Percentiles rank a stretch among this genome's conserved stretches.
phyloP scores from a whole-genome alignment of 64 coral and sea anemone genomes.

The Pachyseris speciosa region DNA sequence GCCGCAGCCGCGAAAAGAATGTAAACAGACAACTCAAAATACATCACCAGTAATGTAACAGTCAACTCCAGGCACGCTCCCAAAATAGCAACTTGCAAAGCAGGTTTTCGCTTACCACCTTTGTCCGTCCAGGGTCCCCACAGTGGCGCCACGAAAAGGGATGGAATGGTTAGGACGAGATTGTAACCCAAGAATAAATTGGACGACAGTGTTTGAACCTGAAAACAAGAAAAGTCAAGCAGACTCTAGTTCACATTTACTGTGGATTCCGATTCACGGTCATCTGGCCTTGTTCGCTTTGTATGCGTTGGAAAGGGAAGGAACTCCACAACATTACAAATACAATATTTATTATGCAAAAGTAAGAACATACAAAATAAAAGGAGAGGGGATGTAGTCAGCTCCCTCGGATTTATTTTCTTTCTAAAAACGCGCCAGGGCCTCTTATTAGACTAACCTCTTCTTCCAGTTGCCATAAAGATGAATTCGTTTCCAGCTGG shows the following conservation, averaged over 20 bases:
- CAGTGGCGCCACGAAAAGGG: slow-evolving; percentile 34
- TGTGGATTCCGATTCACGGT: slow-evolving; percentile 62
- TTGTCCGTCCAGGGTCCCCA: slow-evolving; percentile 59
- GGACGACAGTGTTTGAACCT: slow-evolving; percentile 74
- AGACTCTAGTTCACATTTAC: slow-evolving; percentile 49
- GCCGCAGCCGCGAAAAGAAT: slow-evolving; percentile 11
- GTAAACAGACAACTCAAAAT: slow-evolving; percentile 28
- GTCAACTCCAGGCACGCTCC: not conserved
- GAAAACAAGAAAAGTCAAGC: not conserved
- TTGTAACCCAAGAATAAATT: slow-evolving; percentile 41
- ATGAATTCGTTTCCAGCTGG: slow-evolving; percentile 9
- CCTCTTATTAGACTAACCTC: not conserved
- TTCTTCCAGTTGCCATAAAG: slow-evolving; percentile 15
- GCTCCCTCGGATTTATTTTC: too few relatives aligned
- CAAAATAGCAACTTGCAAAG: slow-evolving; percentile 1
- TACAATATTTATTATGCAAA: too few relatives aligned
- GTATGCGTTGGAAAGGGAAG: slow-evolving; percentile 41
- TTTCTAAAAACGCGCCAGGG: not conserved
- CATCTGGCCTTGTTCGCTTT: slow-evolving; percentile 45
- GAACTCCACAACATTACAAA: too few relatives aligned
- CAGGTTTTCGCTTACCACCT: slow-evolving; percentile 1
- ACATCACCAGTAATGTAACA: slow-evolving; percentile 2
- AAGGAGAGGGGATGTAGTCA: too few relatives aligned
- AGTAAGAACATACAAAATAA: not conserved
- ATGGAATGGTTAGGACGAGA: slow-evolving; percentile 1